These are phyloP conservation scores for Pyrochroa serraticornis DNA, from an alignment of 2,888 invertebrate species.

Conservation along the genomic window DNA sequence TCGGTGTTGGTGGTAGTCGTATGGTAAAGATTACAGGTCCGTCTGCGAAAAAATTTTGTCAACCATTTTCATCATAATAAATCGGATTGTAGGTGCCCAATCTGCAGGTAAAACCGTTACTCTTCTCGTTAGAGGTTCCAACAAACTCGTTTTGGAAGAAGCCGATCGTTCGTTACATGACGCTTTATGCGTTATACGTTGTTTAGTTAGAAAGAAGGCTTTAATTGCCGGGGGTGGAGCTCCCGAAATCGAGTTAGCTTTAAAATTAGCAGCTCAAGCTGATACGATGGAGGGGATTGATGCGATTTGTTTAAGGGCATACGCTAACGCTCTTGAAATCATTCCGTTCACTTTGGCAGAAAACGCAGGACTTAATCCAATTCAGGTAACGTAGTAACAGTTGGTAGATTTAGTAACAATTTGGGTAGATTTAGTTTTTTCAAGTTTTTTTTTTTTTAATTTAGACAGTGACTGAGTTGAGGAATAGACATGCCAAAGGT, in stretches of 20 bases:
- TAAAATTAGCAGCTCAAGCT: constrained; percentile 80
- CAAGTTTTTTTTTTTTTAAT: constrained; percentile 31
- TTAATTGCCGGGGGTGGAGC: constrained; percentile 96
- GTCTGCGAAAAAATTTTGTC: no score
- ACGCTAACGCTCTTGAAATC: constrained; percentile 94
- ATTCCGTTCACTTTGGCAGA: constrained; percentile 91
- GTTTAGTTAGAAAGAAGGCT: constrained; percentile 91
- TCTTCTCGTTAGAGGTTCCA: constrained; percentile 87
- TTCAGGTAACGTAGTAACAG: constrained; percentile 46
- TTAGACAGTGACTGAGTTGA: constrained; percentile 90
- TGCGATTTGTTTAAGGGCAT: constrained; percentile 94
- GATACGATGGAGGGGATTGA: constrained; percentile 88
- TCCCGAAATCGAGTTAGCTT: constrained; percentile 93
- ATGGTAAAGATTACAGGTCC: constrained; percentile 73
- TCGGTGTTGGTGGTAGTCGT: constrained; percentile 85
- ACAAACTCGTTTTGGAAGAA: constrained; percentile 81
- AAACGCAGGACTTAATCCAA: constrained; percentile 69
- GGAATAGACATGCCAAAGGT: constrained; percentile 90
- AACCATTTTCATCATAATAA: constrained; percentile 13
- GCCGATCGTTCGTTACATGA: constrained; percentile 84
- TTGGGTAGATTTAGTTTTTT: constrained; percentile 1
- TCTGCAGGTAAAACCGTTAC: constrained; percentile 90
- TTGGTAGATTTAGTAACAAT: not conserved
- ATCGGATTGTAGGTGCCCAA: constrained; percentile 59
- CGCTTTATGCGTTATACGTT: constrained; percentile 90